Percentiles rank a stretch among this genome's conserved stretches.
These are phyloP conservation scores for Sebastes hubbsi DNA, from an alignment of 2,797 vertebrate species.

Conservation along the genomic window DNA sequence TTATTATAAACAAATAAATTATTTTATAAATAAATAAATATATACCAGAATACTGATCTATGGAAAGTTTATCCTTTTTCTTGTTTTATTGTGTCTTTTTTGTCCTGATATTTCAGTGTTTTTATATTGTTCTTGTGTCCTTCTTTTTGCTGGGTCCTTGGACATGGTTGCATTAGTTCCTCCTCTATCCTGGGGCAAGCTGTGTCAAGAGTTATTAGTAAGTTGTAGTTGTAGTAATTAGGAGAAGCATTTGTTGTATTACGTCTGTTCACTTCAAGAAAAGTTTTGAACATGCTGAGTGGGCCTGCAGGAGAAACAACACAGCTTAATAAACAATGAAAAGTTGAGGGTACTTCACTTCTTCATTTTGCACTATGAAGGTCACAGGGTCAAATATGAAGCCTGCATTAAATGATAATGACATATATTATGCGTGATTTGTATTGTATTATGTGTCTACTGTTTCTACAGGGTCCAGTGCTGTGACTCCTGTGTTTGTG, in stretches of 20 bases:
- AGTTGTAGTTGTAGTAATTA: neutral
- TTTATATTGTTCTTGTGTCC: no score
- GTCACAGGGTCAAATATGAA: no score
- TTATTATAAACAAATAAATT: no score
- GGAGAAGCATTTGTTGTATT: neutral
- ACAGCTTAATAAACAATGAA: neutral
- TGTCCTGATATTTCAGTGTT: no score
- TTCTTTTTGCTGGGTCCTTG: no score
- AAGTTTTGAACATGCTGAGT: neutral
- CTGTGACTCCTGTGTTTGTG: neutral
- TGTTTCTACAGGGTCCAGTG: constrained; percentile 1
- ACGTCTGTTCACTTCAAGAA: neutral
- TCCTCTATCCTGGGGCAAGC: neutral
- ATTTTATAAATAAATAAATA: neutral
- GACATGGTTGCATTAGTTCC: neutral
- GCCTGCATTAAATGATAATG: no score
- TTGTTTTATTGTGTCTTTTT: no score
- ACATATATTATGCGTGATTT: neutral
- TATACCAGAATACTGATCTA: neutral
- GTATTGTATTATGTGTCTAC: neutral
- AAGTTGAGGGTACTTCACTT: neutral
- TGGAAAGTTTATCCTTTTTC: no score
- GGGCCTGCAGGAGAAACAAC: neutral
- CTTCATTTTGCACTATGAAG: neutral
- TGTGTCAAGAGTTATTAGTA: neutral